Conservation (phyloP, 1,140 invertebrate genomes). For the Drosophila sechellia region DNA sequence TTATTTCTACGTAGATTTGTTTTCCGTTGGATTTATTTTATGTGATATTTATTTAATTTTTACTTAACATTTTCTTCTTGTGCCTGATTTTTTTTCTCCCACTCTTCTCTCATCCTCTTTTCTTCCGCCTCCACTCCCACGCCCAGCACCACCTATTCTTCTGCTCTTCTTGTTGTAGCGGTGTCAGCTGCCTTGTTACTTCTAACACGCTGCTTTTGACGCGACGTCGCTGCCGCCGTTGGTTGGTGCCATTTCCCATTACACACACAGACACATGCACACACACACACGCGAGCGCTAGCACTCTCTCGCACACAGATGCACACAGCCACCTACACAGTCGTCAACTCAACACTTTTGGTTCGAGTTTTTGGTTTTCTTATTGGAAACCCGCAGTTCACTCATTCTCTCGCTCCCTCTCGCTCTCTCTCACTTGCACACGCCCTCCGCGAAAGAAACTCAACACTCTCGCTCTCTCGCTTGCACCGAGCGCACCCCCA, state of each 20-base stretch:
- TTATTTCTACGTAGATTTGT: background rate
- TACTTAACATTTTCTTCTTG: background rate
- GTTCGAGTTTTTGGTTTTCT: slow-evolving; percentile 71
- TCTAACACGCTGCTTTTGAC: slow-evolving; percentile 68
- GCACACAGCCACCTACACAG: slow-evolving; percentile 31
- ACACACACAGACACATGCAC: slow-evolving; percentile 31
- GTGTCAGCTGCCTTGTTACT: slow-evolving; percentile 82
- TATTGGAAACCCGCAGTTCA: slow-evolving; percentile 63
- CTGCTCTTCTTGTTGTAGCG: slow-evolving; percentile 35
- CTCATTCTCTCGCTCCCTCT: slow-evolving; percentile 23
- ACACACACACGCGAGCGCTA: background rate
- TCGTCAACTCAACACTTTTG: slow-evolving; percentile 77
- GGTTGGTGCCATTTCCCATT: slow-evolving; percentile 62
- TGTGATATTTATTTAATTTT: background rate
- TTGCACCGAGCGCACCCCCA: slow-evolving; percentile 35
- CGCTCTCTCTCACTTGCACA: slow-evolving; percentile 18
- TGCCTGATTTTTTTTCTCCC: background rate
- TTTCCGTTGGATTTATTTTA: background rate
- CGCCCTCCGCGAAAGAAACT: slow-evolving; percentile 22
- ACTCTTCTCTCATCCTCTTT: background rate
- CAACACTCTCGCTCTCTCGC: slow-evolving; percentile 38
- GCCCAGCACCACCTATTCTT: background rate
- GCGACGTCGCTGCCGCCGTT: slow-evolving; percentile 56
- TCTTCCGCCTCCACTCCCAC: background rate
- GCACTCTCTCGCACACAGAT: slow-evolving; percentile 20